These are phyloP conservation scores for Halcyon chelicuti DNA, from an alignment of 2,797 vertebrate species.

Conservation along the genomic window DNA sequence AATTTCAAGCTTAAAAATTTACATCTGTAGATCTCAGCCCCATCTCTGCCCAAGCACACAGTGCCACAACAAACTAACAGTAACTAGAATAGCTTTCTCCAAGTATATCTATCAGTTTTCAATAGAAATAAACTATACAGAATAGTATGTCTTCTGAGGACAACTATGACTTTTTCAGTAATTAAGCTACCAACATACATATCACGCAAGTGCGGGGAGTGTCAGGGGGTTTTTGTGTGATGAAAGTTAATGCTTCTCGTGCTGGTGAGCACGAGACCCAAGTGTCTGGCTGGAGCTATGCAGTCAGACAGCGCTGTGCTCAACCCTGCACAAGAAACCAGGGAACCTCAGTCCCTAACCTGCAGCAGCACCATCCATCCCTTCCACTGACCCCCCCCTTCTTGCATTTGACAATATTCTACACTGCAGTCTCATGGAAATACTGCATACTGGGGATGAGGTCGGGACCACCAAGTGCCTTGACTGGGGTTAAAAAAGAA, in stretches of 20 bases:
- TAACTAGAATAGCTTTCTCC: not conserved
- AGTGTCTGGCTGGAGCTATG: accelerated
- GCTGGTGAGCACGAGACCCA: not conserved
- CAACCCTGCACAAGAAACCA: not conserved
- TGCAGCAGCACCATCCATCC: not conserved
- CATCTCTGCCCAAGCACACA: not conserved
- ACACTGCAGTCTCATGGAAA: not conserved
- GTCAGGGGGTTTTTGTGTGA: not conserved
- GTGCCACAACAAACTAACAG: not conserved
- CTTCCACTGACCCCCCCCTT: not conserved
- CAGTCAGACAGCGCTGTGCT: not conserved
- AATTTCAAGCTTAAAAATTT: not conserved
- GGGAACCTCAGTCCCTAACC: not conserved
- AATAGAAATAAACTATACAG: not conserved
- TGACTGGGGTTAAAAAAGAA: not conserved
- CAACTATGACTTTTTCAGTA: not conserved
- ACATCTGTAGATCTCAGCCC: not conserved
- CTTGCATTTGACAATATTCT: not conserved
- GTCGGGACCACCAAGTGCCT: not conserved
- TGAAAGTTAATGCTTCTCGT: not conserved
- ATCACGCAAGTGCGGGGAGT: not conserved
- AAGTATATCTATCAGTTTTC: not conserved
- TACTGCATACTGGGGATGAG: not conserved
- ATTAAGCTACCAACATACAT: not conserved
- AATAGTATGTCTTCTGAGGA: not conserved